Evolutionary conservation across 2,888 invertebrate species (phyloP), one percentile per base, ranked within the genome.

Genomic region (Orgyia antiqua): DNA sequence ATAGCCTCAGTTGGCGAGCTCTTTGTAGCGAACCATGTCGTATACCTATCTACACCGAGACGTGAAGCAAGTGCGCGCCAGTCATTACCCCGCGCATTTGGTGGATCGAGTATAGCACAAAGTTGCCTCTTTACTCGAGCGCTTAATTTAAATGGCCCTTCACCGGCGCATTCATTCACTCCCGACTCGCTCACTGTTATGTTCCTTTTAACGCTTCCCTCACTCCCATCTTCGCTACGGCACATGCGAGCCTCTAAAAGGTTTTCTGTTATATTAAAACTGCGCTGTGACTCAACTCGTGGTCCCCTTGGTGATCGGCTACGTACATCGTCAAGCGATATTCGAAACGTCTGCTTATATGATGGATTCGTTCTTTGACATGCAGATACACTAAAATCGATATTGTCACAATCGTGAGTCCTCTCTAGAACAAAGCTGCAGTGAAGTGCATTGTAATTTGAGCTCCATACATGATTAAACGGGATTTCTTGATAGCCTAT

Each of bases 21-120:
- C 82, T 98, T 98, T 11, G 97, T 97, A 37, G 98, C 98, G 69
- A 99, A 98, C 89, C 95, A 98, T 67, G 97, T 97, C 45, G 97
- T 96, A 74, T 98, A 98, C 67, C 98, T 92, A 87, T 98, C 97
- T 34, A 97, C 96, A 58, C 94, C 93, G 31, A 99, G 89, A 64
- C 94, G 91, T 65, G 95, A 92, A n/a, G 98, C 98, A 49, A 99
- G 84, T 88, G 97, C 93, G 50, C 98, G 90, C 99, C 99, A 99
- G 75, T 99, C 98, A 70, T 96, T 97, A 27, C 97, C 96, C 52
- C 95, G 89, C 8, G 93, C 91, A 58, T 95, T 95, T 2, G 98
- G 97, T 13, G 96, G 95, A 79, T 99, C 98, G 56, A 99, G 84
- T 65, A 95, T 92, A 58, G 71, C 65, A 55, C 87, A 84, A 33